These are phyloP conservation scores for Kobus ellipsiprymnus DNA, from an alignment of 2,113 vertebrate genomes.

Conservation along the genomic window DNA sequence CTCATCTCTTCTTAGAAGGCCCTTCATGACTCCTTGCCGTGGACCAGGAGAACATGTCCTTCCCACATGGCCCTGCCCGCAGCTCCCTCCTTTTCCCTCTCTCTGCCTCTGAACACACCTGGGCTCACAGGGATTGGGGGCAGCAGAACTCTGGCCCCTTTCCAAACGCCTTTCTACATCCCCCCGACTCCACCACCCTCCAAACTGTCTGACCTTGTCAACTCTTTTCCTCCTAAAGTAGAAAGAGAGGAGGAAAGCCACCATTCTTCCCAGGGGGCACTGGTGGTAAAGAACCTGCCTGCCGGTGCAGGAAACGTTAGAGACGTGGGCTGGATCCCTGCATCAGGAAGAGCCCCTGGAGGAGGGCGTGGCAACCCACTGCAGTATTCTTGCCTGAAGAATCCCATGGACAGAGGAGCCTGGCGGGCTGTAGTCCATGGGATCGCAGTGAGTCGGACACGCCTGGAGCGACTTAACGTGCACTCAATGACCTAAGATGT, in stretches of 20 bases:
- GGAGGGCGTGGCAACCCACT: not conserved
- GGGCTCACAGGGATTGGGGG: not conserved
- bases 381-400: not conserved
- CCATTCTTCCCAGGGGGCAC: not conserved
- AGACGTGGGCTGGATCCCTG: not conserved
- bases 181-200: not conserved
- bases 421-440: not conserved
- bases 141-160: not conserved
- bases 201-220: not conserved
- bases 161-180: not conserved
- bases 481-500: not conserved
- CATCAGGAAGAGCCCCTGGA: not conserved
- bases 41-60: too few species aligned
- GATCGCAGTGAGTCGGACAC: fast-evolving
- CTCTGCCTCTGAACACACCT: not conserved
- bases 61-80: not conserved
- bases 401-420: not conserved
- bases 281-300: not conserved
- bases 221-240: not conserved
- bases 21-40: not conserved
- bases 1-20: not conserved
- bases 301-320: not conserved
- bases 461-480: not conserved
- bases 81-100: not conserved
- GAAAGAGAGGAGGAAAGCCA: not conserved